These are phyloP conservation scores for Orthonyx spaldingii DNA, from an alignment of 2,113 vertebrate species.

Conservation along the genomic window DNA sequence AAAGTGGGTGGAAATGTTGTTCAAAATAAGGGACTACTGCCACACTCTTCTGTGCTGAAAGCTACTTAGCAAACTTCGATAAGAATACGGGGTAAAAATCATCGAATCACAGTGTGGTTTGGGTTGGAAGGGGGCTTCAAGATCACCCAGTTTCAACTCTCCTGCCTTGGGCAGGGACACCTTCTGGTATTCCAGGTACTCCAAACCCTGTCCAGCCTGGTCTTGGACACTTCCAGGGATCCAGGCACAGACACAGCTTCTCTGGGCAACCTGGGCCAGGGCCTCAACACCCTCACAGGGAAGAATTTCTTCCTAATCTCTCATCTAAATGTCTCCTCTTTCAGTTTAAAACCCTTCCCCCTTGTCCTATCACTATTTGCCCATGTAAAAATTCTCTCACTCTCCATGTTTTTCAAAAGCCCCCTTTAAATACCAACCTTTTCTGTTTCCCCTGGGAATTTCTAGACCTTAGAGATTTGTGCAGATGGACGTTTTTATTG, in stretches of 20 bases:
- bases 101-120: not conserved
- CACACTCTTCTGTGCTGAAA: not conserved
- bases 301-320: not conserved
- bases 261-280: not conserved
- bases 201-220: fast-evolving
- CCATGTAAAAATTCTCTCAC: not conserved
- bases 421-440: not conserved
- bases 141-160: not conserved
- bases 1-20: not conserved
- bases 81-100: not conserved
- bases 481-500: not conserved
- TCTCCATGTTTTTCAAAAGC: not conserved
- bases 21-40: not conserved
- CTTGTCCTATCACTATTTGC: not conserved
- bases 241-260: not conserved
- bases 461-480: not conserved
- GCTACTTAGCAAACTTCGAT: not conserved
- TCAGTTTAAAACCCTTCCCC: not conserved
- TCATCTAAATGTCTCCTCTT: not conserved
- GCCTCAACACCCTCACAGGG: fast-evolving
- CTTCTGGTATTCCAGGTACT: not conserved
- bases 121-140: not conserved
- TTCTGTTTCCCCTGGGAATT: not conserved
- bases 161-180: too few species aligned
- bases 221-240: not conserved